phyloP scores from a whole-genome alignment of 2,888 invertebrate species.

The Aphidoletes aphidimyza region DNA sequence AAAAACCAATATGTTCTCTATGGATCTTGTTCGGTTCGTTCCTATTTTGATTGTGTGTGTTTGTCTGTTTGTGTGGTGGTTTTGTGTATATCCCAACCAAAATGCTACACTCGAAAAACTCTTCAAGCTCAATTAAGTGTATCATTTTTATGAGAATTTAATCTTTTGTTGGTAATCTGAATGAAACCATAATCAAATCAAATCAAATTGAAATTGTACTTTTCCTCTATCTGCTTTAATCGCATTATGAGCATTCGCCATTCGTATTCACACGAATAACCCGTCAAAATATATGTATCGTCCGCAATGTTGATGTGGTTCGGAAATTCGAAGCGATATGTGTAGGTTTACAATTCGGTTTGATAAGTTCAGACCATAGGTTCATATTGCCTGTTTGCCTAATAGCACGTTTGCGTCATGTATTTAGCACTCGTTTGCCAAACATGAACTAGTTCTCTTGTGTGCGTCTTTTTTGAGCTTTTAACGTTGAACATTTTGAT shows the following conservation, averaged over 20 bases:
- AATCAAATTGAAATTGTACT: slow-evolving; percentile 47
- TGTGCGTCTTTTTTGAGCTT: neutral
- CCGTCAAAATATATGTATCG: neutral
- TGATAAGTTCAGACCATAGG: neutral
- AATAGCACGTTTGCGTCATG: neutral
- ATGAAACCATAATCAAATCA: slow-evolving; percentile 54
- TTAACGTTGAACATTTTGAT: slow-evolving; percentile 1
- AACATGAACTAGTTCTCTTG: neutral
- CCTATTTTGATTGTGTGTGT: slow-evolving; percentile 1
- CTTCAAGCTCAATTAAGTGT: slow-evolving; percentile 53
- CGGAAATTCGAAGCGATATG: neutral
- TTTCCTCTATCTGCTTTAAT: slow-evolving; percentile 10
- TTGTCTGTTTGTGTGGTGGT: neutral
- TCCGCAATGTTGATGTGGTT: neutral
- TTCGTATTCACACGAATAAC: neutral
- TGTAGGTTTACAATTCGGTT: neutral
- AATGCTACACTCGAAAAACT: neutral
- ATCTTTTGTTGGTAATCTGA: slow-evolving; percentile 49
- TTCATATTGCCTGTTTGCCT: neutral
- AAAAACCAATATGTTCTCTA: neutral
- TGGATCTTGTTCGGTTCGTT: neutral
- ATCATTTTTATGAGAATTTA: slow-evolving; percentile 50
- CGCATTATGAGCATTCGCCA: slow-evolving; percentile 38
- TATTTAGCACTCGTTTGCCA: neutral
- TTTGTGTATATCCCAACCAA: neutral